Conservation (phyloP, 2,113 vertebrate species). For the Rhabdomys dilectus region DNA sequence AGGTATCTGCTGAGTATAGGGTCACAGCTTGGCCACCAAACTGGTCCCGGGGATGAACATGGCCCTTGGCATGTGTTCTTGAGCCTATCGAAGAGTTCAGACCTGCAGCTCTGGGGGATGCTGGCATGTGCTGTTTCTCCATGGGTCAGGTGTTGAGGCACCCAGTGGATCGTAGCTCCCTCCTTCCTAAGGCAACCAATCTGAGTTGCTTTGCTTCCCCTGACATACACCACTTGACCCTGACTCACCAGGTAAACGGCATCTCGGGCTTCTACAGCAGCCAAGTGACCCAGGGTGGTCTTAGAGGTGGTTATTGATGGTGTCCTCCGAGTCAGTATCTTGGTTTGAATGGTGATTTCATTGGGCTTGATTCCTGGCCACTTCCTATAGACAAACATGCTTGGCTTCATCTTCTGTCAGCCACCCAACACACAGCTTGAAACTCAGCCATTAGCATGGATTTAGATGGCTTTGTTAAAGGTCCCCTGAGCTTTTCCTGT, state of each 20-base stretch:
- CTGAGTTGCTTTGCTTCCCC: not conserved
- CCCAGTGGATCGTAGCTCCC: too few relatives aligned
- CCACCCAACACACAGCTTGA: not conserved
- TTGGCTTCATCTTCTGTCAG: not conserved
- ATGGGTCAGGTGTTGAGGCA: not conserved
- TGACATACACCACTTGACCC: accelerated
- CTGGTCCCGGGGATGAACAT: too few relatives aligned
- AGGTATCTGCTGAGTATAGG: not conserved
- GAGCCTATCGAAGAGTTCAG: not conserved
- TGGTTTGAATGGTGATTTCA: constrained; percentile 70
- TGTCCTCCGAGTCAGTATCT: constrained; percentile 83
- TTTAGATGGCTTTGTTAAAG: not conserved
- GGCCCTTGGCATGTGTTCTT: accelerated
- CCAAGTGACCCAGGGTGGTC: constrained; percentile 87
- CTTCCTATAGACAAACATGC: constrained; percentile 82
- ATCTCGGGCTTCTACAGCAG: constrained; percentile 86
- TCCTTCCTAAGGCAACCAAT: not conserved
- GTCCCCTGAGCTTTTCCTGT: not conserved
- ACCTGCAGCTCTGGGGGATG: not conserved
- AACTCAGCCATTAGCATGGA: not conserved
- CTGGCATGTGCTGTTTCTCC: not conserved
- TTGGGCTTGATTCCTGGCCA: constrained; percentile 90
- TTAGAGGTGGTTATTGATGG: constrained; percentile 89
- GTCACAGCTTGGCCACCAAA: not conserved
- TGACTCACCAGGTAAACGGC: constrained; percentile 83